A percentile compares a stretch with the other conserved stretches of the same genome.
Evolutionary conservation across 2,888 invertebrate genomes (phyloP).

Genomic region (Cryptus armator): DNA sequence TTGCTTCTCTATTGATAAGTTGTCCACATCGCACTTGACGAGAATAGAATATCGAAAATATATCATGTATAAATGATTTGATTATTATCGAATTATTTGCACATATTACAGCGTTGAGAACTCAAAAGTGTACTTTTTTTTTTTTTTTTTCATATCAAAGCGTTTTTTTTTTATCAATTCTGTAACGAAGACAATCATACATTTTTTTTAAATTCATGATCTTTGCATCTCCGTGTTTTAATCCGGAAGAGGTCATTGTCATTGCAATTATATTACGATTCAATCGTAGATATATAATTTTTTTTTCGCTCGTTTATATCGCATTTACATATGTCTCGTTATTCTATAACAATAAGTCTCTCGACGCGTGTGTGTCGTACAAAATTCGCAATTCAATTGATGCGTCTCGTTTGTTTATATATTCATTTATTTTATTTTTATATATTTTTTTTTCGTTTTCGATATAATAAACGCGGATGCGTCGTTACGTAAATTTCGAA

Average conservation of each 20-base stretch:
- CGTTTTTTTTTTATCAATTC: slow-evolving; percentile 41
- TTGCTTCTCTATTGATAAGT: slow-evolving; percentile 72
- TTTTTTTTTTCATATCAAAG: slow-evolving; percentile 56
- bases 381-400: slow-evolving; percentile 43
- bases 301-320: slow-evolving; percentile 24
- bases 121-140: slow-evolving; percentile 64
- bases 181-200: slow-evolving; percentile 47
- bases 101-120: slow-evolving; percentile 77
- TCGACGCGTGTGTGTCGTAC: slow-evolving; percentile 29
- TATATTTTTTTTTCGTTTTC: slow-evolving; percentile 14
- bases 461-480: slow-evolving; percentile 13
- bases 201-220: slow-evolving; percentile 20
- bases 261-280: slow-evolving; percentile 60
- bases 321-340: slow-evolving; percentile 6
- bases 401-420: slow-evolving; percentile 10
- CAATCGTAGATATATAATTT: slow-evolving; percentile 30
- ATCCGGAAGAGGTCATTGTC: slow-evolving; percentile 64
- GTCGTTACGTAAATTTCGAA: slow-evolving; percentile 2
- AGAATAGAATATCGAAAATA: slow-evolving; percentile 79
- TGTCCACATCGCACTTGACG: slow-evolving; percentile 71
- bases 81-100: slow-evolving; percentile 82
- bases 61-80: slow-evolving; percentile 76
- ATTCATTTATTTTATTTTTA: not conserved
- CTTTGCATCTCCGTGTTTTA: slow-evolving; percentile 28
- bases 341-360: slow-evolving; percentile 37